Evolutionary conservation across 1,140 invertebrate genomes (phyloP).

Genomic region (Drosophila ohnishii): DNA sequence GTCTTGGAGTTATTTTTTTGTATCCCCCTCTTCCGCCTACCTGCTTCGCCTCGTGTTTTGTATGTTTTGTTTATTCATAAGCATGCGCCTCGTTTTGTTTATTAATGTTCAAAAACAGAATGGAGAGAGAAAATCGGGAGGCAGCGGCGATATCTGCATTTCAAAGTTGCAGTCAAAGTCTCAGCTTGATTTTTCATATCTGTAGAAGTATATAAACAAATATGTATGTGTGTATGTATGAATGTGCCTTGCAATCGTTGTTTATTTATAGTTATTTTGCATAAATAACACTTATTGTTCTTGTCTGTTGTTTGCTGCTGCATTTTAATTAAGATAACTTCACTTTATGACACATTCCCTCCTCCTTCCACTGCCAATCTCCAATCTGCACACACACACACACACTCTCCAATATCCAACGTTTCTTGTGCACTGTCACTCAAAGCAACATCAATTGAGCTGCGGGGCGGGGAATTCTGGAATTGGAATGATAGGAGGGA

Average conservation of each 20-base stretch:
- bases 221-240: neutral
- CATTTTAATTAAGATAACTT: conserved; percentile 78
- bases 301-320: conserved; percentile 57
- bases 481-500: neutral
- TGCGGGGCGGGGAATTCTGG: neutral
- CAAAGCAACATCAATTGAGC: conserved; percentile 17
- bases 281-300: conserved; percentile 39
- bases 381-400: neutral
- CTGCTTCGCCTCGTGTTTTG: neutral
- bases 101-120: conserved; percentile 38
- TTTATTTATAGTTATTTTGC: conserved; percentile 46
- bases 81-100: conserved; percentile 54
- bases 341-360: conserved; percentile 59
- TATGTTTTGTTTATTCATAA: conserved; percentile 41
- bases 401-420: neutral
- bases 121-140: neutral
- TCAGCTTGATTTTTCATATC: conserved; percentile 26
- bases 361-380: neutral
- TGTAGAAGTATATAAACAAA: neutral
- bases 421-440: conserved; percentile 18
- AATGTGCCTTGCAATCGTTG: conserved; percentile 10
- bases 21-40: no score
- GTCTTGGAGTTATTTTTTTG: conserved; percentile 3
- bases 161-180: conserved; percentile 24
- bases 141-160: conserved; percentile 11